Percentiles rank a stretch among this genome's conserved stretches.
Evolutionary conservation across 2,888 invertebrate species (phyloP).

Genomic region (Amphipoea oculea): DNA sequence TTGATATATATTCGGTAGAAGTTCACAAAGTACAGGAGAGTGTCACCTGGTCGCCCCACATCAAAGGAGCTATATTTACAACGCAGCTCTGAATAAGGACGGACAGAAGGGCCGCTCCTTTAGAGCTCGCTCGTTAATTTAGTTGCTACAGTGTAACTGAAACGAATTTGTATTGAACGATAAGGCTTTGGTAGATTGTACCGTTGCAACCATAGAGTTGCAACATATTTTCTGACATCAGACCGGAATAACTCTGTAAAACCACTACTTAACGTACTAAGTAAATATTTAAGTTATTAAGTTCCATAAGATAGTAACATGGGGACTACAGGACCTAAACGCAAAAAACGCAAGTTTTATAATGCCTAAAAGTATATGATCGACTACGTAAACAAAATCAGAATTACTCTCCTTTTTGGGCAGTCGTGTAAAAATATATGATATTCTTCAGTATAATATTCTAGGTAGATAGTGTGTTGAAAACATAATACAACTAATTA

Average conservation of each 20-base stretch:
- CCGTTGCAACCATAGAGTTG: neutral
- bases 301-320: neutral
- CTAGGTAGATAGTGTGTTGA: no score
- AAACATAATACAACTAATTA: no score
- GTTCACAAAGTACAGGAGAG: neutral
- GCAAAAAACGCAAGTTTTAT: no score
- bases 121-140: slow-evolving; percentile 14
- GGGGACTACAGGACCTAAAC: no score
- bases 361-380: no score
- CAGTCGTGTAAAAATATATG: no score
- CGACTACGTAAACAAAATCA: no score
- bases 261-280: neutral
- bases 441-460: no score
- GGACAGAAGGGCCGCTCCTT: slow-evolving; percentile 9
- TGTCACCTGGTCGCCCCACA: slow-evolving; percentile 49
- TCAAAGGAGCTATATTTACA: slow-evolving; percentile 60
- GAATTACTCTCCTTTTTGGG: no score
- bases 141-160: slow-evolving; percentile 3
- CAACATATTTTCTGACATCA: neutral
- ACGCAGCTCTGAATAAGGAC: slow-evolving; percentile 4
- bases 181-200: neutral
- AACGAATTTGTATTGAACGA: slow-evolving; percentile 26
- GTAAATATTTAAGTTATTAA: neutral
- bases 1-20: slow-evolving; percentile 38
- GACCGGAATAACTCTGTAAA: neutral